Evolutionary conservation across 2,113 vertebrate genomes (phyloP), one percentile per base, ranked within the genome.

Genomic region (Gambusia holbrooki): DNA sequence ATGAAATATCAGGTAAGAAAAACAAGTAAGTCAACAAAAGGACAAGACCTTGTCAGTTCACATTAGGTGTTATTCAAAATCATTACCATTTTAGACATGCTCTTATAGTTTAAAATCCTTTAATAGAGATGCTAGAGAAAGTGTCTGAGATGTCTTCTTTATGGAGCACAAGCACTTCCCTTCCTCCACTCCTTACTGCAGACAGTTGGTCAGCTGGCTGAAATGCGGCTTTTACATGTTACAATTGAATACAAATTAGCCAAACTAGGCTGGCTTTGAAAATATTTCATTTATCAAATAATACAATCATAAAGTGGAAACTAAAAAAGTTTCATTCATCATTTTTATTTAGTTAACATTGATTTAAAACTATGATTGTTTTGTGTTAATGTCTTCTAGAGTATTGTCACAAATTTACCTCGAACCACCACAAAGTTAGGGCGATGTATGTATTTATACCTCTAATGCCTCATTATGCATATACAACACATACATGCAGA

Each of bases 1-100:
- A 61, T 66, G 77, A 66, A 58, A 58, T 58, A 58, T 58, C 51
- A 58, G 51, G 51, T 58, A 58, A 58, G 51, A 11, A 58, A 54
- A 58, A 58, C 51, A 58, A 48, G 22, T 58, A 58, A 25, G 25
- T 11, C 48, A 8, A n/a, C n/a, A 58, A 58, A n/a, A 58, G 45
- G 45, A 48, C 17, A 48, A 48, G 45, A 48, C 45, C 14, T 17
- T 6, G 4, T 17, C 45, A 17, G 1, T 48, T 5, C 14, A 48
- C 17, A 7, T 48, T 48, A 48, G 51, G 22, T 0, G 3, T n/a
- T 58, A 58, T 58, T 22, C 51, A 3, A 22, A 58, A 1, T n/a
- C 2, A 25, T 25, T n/a, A 11, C 1, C 22, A 25, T 58, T n/a
- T 58, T 58, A 7, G 8, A 58, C 2, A 25, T 25, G 51, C 25